phyloP scores from a whole-genome alignment of 2,888 invertebrate species.

The Drosophila robusta region DNA sequence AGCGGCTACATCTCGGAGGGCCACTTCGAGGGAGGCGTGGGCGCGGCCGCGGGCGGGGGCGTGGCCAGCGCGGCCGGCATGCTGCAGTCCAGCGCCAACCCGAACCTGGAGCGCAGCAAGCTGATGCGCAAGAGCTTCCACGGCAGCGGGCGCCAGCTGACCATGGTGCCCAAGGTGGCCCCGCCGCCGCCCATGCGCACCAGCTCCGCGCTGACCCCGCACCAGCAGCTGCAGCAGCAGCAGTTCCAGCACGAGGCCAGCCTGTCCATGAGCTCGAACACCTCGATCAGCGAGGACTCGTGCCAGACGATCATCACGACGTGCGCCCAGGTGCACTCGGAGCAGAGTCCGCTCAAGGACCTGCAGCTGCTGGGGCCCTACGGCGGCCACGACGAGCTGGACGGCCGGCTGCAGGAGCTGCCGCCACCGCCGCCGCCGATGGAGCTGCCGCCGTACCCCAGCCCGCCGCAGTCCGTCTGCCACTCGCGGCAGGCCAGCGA shows the following conservation, averaged over 20 bases:
- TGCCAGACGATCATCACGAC: constrained; percentile 91
- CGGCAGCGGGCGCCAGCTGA: constrained; percentile 92
- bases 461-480: constrained; percentile 90
- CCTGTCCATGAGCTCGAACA: constrained; percentile 85
- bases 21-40: constrained; percentile 88
- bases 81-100: constrained; percentile 86
- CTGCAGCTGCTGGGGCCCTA: constrained; percentile 69
- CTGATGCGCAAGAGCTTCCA: constrained; percentile 96
- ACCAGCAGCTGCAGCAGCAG: constrained; percentile 84
- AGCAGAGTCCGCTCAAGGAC: constrained; percentile 88
- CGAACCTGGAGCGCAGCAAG: constrained; percentile 93
- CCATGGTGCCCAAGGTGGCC: constrained; percentile 92
- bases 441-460: constrained; percentile 92
- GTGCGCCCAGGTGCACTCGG: constrained; percentile 93
- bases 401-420: constrained; percentile 75
- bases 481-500: constrained; percentile 95
- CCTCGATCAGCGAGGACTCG: constrained; percentile 85
- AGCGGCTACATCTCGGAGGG: constrained; percentile 95
- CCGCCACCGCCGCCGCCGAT: constrained; percentile 70
- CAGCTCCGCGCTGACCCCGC: constrained; percentile 90
- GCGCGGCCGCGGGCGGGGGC: too few relatives aligned
- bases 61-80: not conserved
- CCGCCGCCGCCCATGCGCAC: constrained; percentile 94
- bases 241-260: constrained; percentile 85
- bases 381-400: constrained; percentile 89